Conservation (phyloP, 2,113 vertebrate species). For the Silurus asotus region DNA sequence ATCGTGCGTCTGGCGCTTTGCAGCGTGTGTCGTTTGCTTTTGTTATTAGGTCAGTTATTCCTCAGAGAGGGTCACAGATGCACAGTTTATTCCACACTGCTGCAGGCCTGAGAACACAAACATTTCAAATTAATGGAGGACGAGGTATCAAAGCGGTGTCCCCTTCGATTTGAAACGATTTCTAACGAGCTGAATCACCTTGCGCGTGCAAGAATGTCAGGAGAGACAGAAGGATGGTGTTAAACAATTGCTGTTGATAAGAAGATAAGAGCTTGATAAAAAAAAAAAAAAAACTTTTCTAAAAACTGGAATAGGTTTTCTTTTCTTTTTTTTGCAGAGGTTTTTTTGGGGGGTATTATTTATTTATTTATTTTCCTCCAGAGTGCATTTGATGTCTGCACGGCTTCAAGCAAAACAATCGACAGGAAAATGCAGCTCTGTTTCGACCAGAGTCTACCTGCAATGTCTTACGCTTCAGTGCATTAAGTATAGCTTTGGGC, state of each 20-base stretch:
- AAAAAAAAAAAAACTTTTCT: not conserved
- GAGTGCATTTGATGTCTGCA: conserved; percentile 30
- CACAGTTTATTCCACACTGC: conserved; percentile 50
- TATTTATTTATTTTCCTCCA: not conserved
- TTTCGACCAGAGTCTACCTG: conserved; percentile 67
- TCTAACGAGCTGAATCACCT: conserved; percentile 47
- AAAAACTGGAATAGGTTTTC: not conserved
- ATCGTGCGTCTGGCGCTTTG: not conserved
- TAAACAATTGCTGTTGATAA: conserved; percentile 45
- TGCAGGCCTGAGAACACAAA: conserved; percentile 19
- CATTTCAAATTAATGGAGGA: conserved; percentile 5
- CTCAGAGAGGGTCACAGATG: conserved; percentile 61
- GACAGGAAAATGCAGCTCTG: conserved; percentile 46
- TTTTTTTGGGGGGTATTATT: not conserved
- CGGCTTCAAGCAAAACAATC: conserved; percentile 52
- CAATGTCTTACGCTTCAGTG: conserved; percentile 68
- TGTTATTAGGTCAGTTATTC: conserved; percentile 68
- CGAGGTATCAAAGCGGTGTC: not conserved
- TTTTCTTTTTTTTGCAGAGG: not conserved
- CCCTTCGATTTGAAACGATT: conserved; percentile 37
- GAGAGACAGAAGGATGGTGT: not conserved
- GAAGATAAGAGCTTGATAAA: conserved; percentile 11
- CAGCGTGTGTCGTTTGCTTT: conserved; percentile 53
- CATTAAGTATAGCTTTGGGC: conserved; percentile 72
- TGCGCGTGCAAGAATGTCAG: conserved; percentile 31